Percentiles rank a stretch among this genome's conserved stretches.
These are phyloP conservation scores for Seladonia tumulorum DNA, from an alignment of 2,888 invertebrate species.

Conservation along the genomic window DNA sequence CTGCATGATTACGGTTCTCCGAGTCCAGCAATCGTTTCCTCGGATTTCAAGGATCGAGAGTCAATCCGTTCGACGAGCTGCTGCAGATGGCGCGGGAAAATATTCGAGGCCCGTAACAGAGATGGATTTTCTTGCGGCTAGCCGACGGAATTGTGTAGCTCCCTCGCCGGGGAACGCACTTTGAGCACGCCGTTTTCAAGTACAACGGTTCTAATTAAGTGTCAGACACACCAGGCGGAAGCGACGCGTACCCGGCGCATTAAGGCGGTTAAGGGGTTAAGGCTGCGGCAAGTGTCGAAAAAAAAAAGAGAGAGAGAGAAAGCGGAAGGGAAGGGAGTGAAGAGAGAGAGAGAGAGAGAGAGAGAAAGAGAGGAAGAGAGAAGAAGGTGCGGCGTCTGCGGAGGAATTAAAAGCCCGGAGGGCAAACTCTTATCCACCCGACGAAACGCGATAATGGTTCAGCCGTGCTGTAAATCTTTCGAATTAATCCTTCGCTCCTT, in stretches of 20 bases:
- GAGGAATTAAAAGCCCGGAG: slow-evolving; percentile 73
- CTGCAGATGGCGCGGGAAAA: slow-evolving; percentile 60
- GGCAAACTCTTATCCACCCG: slow-evolving; percentile 72
- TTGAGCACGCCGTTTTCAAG: slow-evolving; percentile 65
- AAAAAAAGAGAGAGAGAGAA: slow-evolving; percentile 42
- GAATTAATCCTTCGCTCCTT: slow-evolving; percentile 69
- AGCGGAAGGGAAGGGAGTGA: no score
- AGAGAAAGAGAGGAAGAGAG: slow-evolving; percentile 24
- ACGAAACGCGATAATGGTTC: slow-evolving; percentile 72
- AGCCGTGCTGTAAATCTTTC: slow-evolving; percentile 74
- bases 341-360: slow-evolving; percentile 33
- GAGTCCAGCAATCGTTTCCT: neutral
- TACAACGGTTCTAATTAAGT: slow-evolving; percentile 71
- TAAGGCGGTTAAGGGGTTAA: slow-evolving; percentile 73
- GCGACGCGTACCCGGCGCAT: slow-evolving; percentile 68
- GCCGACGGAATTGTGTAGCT: slow-evolving; percentile 43
- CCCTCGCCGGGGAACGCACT: slow-evolving; percentile 44
- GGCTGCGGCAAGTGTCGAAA: slow-evolving; percentile 66
- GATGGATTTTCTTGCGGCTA: slow-evolving; percentile 55
- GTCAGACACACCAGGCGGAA: slow-evolving; percentile 70
- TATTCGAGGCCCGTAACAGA: slow-evolving; percentile 60
- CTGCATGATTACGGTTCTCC: neutral
- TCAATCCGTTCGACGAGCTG: slow-evolving; percentile 17
- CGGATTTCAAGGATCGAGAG: slow-evolving; percentile 21
- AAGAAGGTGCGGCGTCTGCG: slow-evolving; percentile 63